Evolutionary conservation across 2,888 invertebrate genomes (phyloP).

Genomic region (Sisyra nigra): DNA sequence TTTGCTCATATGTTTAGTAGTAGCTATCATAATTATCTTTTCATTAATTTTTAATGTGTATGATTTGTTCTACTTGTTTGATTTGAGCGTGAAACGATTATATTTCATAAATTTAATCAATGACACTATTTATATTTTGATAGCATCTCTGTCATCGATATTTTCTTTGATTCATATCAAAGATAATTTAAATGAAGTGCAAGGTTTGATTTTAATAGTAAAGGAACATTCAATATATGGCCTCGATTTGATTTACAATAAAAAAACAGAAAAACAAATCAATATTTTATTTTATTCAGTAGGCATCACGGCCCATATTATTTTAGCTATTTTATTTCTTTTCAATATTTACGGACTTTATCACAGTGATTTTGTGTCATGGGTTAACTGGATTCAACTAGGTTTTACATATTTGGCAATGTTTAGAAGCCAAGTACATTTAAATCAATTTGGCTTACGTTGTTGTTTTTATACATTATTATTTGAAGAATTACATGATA

Average conservation of each 20-base stretch:
- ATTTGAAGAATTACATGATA: constrained; percentile 1
- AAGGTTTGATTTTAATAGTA: constrained; percentile 10
- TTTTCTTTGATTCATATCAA: constrained; percentile 6
- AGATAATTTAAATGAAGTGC: constrained; percentile 9
- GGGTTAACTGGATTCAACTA: neutral
- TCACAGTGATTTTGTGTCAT: too few species aligned
- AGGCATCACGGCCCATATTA: neutral
- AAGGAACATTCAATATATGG: constrained; percentile 10
- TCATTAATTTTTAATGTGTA: too few species aligned
- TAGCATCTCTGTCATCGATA: neutral
- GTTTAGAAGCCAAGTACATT: neutral
- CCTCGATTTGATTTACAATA: constrained; percentile 8
- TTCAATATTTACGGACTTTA: neutral
- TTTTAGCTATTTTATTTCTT: neutral
- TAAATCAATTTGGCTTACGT: constrained; percentile 1
- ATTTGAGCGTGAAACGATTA: neutral
- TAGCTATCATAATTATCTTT: too few species aligned
- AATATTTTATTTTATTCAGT: neutral
- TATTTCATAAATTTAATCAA: neutral
- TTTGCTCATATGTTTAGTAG: too few species aligned
- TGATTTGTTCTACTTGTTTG: too few species aligned
- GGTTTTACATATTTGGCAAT: neutral
- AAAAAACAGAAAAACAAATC: neutral
- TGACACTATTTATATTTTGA: neutral
- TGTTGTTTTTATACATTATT: constrained; percentile 4